Base-by-base conservation (phyloP, 2,113 vertebrate genomes). In the Semnornis frantzii region DNA sequence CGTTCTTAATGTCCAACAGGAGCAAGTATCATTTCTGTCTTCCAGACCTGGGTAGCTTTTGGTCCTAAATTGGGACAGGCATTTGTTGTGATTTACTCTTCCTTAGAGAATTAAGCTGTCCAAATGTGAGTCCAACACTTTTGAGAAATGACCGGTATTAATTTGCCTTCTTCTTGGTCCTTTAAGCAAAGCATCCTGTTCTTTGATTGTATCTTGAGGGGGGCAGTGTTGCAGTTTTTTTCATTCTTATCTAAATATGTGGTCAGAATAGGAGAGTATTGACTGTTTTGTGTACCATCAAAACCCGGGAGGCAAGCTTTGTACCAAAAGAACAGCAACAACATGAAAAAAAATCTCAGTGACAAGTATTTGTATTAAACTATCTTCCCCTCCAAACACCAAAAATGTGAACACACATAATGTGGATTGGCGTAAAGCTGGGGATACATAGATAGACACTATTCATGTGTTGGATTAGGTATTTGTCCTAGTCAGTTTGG, bases 141-240 rank as follows among this genome's bases (percentile, higher is more conserved):
- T 92, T 89, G 80, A 75, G 91, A 96, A 97, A 90, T 89, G 85
- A 95, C 96, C 87, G 46, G 46, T 94, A 95, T 42, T 83, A 93
- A 96, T 96, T 96, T 90, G 34, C 74, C 33, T 79, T 75, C 68
- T 94, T 82, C 89, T 94, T 64, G 85, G 60, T 90, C 75, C 65
- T 81, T 96, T 89, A 94, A 96, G 89, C 66, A 94, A 95, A 95
- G 95, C 68, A 81, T 78, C 57, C 12, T 57, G 95, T 95, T 94
- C 88, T 31, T 92, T 92, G 92, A 76, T 84, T 84, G 21, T 50
- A 50, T 50, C 6, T 23, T 12, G 21, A n/a, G 6, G 48, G 48
- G 21, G 21, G 21, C 10, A 24, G 48, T 50, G 48, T 24, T 50
- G 48, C 18, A 9, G 46, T 48, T 50, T 44, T 81, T 90, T 66